Conservation (phyloP, 92 coral and sea anemone genomes). For the Porites evermanni region DNA sequence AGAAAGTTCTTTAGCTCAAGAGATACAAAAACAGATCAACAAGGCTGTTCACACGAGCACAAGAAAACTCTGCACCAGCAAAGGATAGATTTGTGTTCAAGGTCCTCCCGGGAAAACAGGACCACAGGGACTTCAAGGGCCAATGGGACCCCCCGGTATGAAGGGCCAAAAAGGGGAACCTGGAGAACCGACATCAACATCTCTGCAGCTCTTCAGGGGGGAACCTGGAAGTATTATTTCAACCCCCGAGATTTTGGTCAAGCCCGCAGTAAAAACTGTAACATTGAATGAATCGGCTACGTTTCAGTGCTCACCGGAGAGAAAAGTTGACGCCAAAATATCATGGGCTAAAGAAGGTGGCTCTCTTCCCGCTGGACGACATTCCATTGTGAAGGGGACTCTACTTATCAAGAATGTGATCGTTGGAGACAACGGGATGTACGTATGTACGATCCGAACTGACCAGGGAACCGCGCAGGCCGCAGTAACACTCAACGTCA, state of each 20-base stretch:
- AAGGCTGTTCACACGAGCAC: background rate
- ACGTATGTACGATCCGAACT: conserved; percentile 42
- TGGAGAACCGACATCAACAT: conserved; percentile 20
- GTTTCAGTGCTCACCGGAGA: conserved; percentile 35
- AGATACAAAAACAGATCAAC: conserved; percentile 14
- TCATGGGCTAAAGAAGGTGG: conserved; percentile 41
- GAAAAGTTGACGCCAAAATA: background rate
- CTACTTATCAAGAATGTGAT: conserved; percentile 22
- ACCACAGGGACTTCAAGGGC: conserved; percentile 1
- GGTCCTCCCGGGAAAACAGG: conserved; percentile 26
- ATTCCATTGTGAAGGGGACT: conserved; percentile 23
- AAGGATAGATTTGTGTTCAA: conserved; percentile 23
- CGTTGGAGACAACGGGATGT: conserved; percentile 26
- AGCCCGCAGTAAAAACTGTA: conserved; percentile 22
- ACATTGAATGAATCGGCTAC: conserved; percentile 16
- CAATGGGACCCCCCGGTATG: conserved; percentile 10
- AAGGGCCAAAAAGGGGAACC: conserved; percentile 35
- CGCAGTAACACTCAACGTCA: conserved; percentile 27
- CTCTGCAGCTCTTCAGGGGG: conserved; percentile 33
- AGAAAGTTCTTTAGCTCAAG: background rate
- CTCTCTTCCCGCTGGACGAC: conserved; percentile 29
- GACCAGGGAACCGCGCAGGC: conserved; percentile 36
- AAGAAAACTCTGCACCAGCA: background rate
- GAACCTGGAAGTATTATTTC: conserved; percentile 28
- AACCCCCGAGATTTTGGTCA: conserved; percentile 39